Percentiles rank a stretch among this genome's conserved stretches.
Conservation (phyloP, 2,113 vertebrate genomes). For the Indicator indicator region DNA sequence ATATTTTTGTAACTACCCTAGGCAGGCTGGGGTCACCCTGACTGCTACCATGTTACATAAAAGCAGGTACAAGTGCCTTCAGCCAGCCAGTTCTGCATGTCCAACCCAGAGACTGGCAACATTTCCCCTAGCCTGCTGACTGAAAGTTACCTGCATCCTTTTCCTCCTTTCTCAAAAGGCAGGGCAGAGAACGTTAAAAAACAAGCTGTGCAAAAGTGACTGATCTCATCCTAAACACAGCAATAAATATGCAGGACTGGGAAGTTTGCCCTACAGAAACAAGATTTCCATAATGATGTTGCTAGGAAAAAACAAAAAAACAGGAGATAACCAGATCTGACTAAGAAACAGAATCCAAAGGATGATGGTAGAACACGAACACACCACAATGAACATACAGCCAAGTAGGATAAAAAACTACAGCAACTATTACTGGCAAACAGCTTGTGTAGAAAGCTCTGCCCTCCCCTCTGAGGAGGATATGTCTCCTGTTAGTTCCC, state of each 20-base stretch:
- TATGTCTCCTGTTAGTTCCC: not conserved
- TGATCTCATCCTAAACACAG: not conserved
- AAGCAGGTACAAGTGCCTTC: accelerated
- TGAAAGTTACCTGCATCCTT: not conserved
- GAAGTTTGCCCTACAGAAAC: not conserved
- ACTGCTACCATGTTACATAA: not conserved
- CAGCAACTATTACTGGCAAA: not conserved
- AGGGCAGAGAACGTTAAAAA: not conserved
- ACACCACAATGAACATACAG: not conserved
- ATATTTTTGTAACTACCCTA: not conserved
- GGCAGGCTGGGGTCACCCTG: not conserved
- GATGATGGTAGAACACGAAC: not conserved
- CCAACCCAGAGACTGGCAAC: not conserved
- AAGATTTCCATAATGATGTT: not conserved
- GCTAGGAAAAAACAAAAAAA: not conserved
- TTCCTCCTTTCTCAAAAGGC: not conserved
- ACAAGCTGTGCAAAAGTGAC: not conserved
- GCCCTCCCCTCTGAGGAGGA: not conserved
- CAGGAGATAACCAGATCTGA: not conserved
- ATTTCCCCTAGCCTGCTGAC: not conserved
- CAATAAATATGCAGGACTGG: not conserved
- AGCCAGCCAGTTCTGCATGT: not conserved
- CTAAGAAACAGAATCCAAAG: not conserved
- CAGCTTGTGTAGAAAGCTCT: not conserved
- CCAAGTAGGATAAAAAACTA: not conserved